A percentile compares a stretch with the other conserved stretches of the same genome.
phyloP scores from a whole-genome alignment of 2,797 vertebrate species.

The Halcyon smyrnensis region DNA sequence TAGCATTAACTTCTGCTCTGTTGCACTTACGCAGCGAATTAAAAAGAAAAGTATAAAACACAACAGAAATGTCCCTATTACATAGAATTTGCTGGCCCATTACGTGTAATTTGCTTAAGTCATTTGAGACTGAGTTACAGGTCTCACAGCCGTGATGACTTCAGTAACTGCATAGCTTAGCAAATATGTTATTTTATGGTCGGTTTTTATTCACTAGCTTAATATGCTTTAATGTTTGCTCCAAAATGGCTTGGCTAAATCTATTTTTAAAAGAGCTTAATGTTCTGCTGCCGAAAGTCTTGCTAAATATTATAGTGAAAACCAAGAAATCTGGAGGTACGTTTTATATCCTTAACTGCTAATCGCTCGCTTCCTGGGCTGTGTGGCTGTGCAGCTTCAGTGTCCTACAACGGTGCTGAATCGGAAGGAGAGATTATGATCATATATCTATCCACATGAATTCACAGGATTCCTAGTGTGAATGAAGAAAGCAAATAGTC shows the following conservation, averaged over 20 bases:
- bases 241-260: conserved; percentile 43
- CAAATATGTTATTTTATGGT: not conserved
- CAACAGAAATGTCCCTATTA: conserved; percentile 41
- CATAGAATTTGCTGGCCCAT: conserved; percentile 46
- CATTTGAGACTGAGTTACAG: not conserved
- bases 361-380: not conserved
- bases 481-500: conserved; percentile 62
- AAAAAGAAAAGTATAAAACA: conserved; percentile 8
- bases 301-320: conserved; percentile 19
- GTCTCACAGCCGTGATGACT: conserved; percentile 21
- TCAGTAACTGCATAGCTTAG: not conserved
- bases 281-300: conserved; percentile 34
- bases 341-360: not conserved
- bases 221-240: conserved; percentile 31
- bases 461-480: conserved; percentile 61
- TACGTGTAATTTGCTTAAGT: conserved; percentile 29
- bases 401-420: not conserved
- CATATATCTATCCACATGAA: conserved; percentile 8
- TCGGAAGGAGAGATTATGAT: conserved; percentile 15
- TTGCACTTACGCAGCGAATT: not conserved
- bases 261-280: conserved; percentile 46
- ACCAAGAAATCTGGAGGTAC: conserved; percentile 11
- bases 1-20: conserved; percentile 8
- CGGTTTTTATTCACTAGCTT: conserved; percentile 42
- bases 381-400: not conserved